Conservation (phyloP, 2,888 invertebrate species). For the Mesopsocus fuscifrons region DNA sequence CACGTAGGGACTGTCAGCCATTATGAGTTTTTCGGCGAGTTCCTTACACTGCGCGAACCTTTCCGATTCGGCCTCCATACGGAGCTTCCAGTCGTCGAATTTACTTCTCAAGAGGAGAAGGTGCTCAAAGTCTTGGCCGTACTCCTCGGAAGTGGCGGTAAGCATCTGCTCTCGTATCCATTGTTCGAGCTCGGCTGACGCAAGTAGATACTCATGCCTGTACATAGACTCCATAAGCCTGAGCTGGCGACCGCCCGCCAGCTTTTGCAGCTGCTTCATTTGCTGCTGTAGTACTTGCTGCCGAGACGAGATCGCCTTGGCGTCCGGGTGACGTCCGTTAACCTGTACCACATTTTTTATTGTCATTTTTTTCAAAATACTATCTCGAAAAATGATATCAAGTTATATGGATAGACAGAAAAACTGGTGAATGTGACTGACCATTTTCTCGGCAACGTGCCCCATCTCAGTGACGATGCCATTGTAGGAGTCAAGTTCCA, state of each 20-base stretch:
- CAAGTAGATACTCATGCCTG: conserved; percentile 77
- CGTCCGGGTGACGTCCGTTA: conserved; percentile 63
- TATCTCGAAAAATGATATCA: too few relatives aligned
- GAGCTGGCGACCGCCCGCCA: conserved; percentile 59
- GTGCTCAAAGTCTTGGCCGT: conserved; percentile 88
- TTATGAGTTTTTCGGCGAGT: conserved; percentile 69
- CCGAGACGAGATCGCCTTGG: conserved; percentile 56
- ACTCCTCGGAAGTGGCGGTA: conserved; percentile 78
- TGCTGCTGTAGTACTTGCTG: conserved; percentile 59
- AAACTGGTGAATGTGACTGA: too few relatives aligned
- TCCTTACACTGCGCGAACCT: conserved; percentile 80
- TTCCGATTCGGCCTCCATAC: conserved; percentile 77
- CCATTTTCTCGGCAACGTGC: conserved; percentile 63
- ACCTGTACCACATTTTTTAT: too few relatives aligned
- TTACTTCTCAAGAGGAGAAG: conserved; percentile 66
- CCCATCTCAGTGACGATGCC: conserved; percentile 88
- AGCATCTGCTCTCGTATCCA: conserved; percentile 87
- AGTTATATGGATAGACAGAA: too few relatives aligned
- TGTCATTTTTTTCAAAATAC: too few relatives aligned
- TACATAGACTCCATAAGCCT: conserved; percentile 81
- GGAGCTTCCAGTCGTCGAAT: conserved; percentile 82
- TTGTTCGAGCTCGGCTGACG: conserved; percentile 73
- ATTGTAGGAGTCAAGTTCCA: conserved; percentile 80
- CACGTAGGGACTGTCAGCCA: conserved; percentile 68
- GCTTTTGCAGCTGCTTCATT: conserved; percentile 58